Evolutionary conservation across 2,113 vertebrate genomes (phyloP).

Genomic region (Grammomys surdaster): DNA sequence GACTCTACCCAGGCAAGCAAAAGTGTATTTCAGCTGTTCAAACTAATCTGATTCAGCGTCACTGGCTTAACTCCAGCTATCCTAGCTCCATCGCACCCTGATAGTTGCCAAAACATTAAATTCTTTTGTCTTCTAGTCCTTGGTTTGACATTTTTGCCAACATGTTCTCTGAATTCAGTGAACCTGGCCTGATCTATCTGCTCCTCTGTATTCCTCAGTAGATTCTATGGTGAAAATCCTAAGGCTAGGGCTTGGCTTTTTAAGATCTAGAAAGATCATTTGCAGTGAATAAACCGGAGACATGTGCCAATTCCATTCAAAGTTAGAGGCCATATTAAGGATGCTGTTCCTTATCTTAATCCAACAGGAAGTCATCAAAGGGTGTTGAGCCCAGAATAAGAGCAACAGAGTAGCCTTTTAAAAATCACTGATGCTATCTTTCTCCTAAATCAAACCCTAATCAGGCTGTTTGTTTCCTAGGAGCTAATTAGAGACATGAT

Average conservation of each 20-base stretch:
- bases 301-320: neutral
- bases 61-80: neutral
- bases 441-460: conserved; percentile 27
- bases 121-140: neutral
- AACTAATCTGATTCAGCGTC: neutral
- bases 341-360: neutral
- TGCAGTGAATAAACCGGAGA: neutral
- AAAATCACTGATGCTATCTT: conserved; percentile 17
- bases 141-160: neutral
- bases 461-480: neutral
- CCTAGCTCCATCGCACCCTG: neutral
- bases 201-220: neutral
- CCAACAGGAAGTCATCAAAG: neutral
- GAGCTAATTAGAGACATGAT: conserved; percentile 32
- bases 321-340: neutral
- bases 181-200: neutral
- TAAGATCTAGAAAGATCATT: neutral
- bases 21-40: neutral
- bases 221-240: neutral
- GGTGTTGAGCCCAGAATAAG: neutral
- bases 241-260: neutral
- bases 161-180: neutral
- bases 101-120: conserved; percentile 36
- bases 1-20: neutral
- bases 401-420: conserved; percentile 5